phyloP scores from a whole-genome alignment of 2,888 invertebrate genomes.

The Lapara coniferarum region DNA sequence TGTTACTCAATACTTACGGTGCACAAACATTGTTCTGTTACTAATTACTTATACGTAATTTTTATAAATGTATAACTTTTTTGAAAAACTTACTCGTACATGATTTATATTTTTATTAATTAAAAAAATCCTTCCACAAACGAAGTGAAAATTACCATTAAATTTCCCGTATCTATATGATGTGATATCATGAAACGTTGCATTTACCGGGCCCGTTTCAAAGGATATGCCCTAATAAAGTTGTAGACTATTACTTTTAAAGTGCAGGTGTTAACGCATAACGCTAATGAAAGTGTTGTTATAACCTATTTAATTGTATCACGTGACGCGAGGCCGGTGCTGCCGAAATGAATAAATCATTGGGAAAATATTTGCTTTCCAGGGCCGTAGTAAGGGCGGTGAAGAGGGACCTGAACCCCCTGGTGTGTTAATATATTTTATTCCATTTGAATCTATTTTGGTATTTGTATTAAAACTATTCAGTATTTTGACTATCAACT shows the following conservation, averaged over 20 bases:
- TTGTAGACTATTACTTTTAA: constrained; percentile 45
- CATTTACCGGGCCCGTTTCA: constrained; percentile 11
- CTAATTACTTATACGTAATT: not conserved
- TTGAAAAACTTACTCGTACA: not conserved
- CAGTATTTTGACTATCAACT: too few species aligned
- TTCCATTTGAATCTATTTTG: not conserved
- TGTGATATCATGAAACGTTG: constrained; percentile 11
- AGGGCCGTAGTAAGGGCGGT: constrained; percentile 7
- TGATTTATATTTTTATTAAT: not conserved
- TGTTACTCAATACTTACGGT: too few species aligned
- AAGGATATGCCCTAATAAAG: constrained; percentile 39
- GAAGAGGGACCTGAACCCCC: not conserved
- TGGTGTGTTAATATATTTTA: not conserved
- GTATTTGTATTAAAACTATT: too few species aligned
- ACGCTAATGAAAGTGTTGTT: constrained; percentile 55
- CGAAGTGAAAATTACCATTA: constrained; percentile 14
- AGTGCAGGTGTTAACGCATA: constrained; percentile 61
- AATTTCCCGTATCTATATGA: constrained; percentile 16
- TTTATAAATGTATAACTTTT: not conserved
- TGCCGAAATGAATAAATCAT: constrained; percentile 53
- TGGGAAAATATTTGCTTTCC: constrained; percentile 18
- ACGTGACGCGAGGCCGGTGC: constrained; percentile 61
- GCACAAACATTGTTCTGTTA: not conserved
- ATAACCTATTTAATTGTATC: constrained; percentile 46
- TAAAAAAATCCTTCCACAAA: constrained; percentile 3